A percentile compares a stretch with the other conserved stretches of the same genome.
phyloP scores from a whole-genome alignment of 2,113 vertebrate species.

The Pantherophis guttatus region DNA sequence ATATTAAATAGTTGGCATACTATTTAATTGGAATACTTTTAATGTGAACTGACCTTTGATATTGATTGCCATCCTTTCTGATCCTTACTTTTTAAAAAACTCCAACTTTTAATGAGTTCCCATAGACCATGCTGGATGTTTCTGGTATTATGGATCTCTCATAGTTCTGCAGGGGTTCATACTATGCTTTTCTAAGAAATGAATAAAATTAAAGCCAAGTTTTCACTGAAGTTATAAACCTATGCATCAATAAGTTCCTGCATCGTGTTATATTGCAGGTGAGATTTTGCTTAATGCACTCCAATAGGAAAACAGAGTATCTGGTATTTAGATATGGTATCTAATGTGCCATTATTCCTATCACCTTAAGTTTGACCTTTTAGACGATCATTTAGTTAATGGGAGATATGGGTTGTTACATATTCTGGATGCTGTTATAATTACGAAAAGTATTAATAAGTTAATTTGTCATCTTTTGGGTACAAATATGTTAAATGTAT shows the following conservation, averaged over 20 bases:
- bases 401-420: background rate
- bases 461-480: background rate
- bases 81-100: constrained; percentile 46
- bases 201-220: background rate
- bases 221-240: background rate
- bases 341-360: background rate
- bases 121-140: constrained; percentile 18
- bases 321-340: background rate
- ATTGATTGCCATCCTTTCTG: constrained; percentile 45
- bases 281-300: background rate
- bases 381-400: background rate
- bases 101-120: constrained; percentile 51
- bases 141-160: constrained; percentile 24
- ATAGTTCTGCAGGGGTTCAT: background rate
- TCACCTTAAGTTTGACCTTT: background rate
- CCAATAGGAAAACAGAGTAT: background rate
- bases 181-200: constrained; percentile 7
- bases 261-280: background rate
- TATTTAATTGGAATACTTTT: constrained; percentile 39
- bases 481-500: background rate
- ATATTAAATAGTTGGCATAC: constrained; percentile 42
- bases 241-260: background rate
- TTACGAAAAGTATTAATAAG: background rate
- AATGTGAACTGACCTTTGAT: constrained; percentile 44
- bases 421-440: background rate